Evolutionary conservation across 2,888 invertebrate genomes (phyloP), one percentile per base, ranked within the genome.

Genomic region (Leptopilina syphax): DNA sequence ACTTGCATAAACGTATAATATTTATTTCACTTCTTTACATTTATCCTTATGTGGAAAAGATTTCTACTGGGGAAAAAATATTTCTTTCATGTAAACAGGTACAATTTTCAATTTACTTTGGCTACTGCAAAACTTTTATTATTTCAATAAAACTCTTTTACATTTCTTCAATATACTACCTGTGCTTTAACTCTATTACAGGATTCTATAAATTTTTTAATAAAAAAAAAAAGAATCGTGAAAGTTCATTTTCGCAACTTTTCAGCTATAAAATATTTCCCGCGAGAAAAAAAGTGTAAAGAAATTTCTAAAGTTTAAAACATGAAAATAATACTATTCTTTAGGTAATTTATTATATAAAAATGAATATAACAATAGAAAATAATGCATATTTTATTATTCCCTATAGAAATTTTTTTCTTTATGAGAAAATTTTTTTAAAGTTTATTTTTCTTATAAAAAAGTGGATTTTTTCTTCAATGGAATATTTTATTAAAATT

Each of bases 401-500:
- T 24, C 24, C 13, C 34, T 65, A 34, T 8, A 7, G 44, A 44
- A 44, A 44, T 5, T 8, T 44, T 18, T 12, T 41, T 27, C 9
- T 18, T 65, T 18, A 1, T 67, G 13, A 67, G 47, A 41, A 3
- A n/a, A 7, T 7, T 18, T 44, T 4, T 18, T 12, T 41, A 47
- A 41, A 41, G 67, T 41, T 6, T 70, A 24, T 12, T 50, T 50
- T 18, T 18, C 18, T 47, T 34, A 34, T 34, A 34, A 34, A 34
- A 18, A 10, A n/a, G 18, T 18, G 10, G 8, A 13, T 68, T 47
- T 68, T 50, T 12, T 27, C 12, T 8, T 24, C 0, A 5, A 54
- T 27, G 54, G 50, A 47, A 67, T 67, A 44, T 67, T 18, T 4
- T 44, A 24, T 67, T 2, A 67, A 67, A 67, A 67, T 67, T 24